phyloP scores from a whole-genome alignment of 1,140 invertebrate species.

The Drosophila arawakana region DNA sequence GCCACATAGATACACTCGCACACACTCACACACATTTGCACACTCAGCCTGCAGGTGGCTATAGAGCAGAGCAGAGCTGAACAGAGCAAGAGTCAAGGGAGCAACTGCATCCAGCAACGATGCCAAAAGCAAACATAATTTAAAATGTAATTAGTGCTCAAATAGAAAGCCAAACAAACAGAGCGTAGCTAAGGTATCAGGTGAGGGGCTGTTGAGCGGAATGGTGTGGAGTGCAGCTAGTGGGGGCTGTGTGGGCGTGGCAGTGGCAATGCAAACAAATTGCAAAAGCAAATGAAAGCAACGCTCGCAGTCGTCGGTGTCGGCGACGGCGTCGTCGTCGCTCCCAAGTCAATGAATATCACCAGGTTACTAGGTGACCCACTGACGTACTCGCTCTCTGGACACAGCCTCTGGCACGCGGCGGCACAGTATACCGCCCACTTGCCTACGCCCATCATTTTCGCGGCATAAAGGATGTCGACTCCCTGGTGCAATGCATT shows the following conservation, averaged over 20 bases:
- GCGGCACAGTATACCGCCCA: slow-evolving; percentile 12
- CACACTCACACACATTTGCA: slow-evolving; percentile 15
- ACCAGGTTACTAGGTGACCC: slow-evolving; percentile 83
- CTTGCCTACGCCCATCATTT: slow-evolving; percentile 5
- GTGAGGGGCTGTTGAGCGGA: background rate
- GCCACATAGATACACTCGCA: slow-evolving; percentile 36
- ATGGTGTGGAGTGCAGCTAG: background rate
- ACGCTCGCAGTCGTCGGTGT: slow-evolving; percentile 10
- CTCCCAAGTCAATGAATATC: slow-evolving; percentile 78
- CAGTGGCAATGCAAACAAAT: slow-evolving; percentile 64
- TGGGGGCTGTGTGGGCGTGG: slow-evolving; percentile 12
- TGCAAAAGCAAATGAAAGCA: slow-evolving; percentile 58
- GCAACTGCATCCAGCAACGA: slow-evolving; percentile 44
- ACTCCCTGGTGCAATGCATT: slow-evolving; percentile 31
- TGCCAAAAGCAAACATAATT: slow-evolving; percentile 81
- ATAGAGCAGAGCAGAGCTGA: slow-evolving; percentile 36
- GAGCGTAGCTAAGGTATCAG: slow-evolving; percentile 29
- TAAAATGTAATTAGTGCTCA: slow-evolving; percentile 83
- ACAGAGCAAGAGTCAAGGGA: slow-evolving; percentile 55
- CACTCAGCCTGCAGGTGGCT: slow-evolving; percentile 38
- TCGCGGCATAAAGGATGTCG: slow-evolving; percentile 3
- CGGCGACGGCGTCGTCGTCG: slow-evolving; percentile 18
- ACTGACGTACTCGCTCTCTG: slow-evolving; percentile 53
- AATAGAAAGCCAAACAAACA: slow-evolving; percentile 82
- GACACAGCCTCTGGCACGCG: slow-evolving; percentile 20